Conservation (phyloP, 1,140 invertebrate genomes). For the Rhyzopertha dominica region DNA sequence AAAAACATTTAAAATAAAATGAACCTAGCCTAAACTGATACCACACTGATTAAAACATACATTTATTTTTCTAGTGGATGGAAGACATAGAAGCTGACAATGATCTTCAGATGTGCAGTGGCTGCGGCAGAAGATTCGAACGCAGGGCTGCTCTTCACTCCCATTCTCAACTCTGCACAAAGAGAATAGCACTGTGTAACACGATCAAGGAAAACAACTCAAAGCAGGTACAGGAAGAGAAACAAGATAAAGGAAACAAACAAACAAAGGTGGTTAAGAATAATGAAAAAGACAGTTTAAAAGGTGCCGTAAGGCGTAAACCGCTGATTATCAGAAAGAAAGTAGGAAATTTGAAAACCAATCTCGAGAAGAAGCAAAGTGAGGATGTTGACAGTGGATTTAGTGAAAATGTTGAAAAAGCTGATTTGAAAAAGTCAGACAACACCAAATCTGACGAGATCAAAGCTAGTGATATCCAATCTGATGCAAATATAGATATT, state of each 20-base stretch:
- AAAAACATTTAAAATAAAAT: no score
- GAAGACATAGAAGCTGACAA: conserved; percentile 54
- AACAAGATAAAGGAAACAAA: conserved; percentile 17
- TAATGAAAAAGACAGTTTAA: conserved; percentile 13
- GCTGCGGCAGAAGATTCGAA: conserved; percentile 63
- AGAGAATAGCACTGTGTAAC: conserved; percentile 41
- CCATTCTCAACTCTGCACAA: conserved; percentile 52
- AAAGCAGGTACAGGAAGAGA: conserved; percentile 24
- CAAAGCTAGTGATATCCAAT: no score
- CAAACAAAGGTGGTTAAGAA: conserved; percentile 14
- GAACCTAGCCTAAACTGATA: no score
- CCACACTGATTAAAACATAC: no score
- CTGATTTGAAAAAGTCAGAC: no score
- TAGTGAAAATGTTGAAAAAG: no score
- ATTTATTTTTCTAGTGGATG: conserved; percentile 52
- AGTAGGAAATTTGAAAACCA: background rate
- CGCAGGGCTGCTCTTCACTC: conserved; percentile 59
- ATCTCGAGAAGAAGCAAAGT: conserved; percentile 5
- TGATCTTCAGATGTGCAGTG: conserved; percentile 57
- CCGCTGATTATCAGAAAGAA: conserved; percentile 8
- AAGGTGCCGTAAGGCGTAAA: conserved; percentile 32
- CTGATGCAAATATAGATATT: no score
- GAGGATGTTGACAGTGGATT: conserved; percentile 1
- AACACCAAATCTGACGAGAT: no score
- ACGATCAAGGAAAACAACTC: conserved; percentile 28